Percentiles rank a stretch among this genome's conserved stretches.
These are phyloP conservation scores for Harmothoe impar DNA, from an alignment of 2,888 invertebrate species.

Conservation along the genomic window DNA sequence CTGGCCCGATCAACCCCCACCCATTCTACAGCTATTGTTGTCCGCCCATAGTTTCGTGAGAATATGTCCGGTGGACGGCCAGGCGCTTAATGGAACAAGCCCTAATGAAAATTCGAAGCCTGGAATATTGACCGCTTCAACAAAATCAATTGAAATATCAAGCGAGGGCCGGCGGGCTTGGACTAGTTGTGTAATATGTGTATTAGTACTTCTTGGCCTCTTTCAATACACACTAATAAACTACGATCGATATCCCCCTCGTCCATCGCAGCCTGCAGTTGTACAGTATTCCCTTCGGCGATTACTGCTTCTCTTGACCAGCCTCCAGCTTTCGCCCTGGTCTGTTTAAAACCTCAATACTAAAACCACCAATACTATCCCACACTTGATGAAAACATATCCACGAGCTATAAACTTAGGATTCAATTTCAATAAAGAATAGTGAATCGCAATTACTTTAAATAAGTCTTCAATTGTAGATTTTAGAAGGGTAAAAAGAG, in stretches of 20 bases:
- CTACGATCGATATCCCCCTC: constrained; percentile 25
- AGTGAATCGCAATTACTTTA: too few species aligned
- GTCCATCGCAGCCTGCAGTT: constrained; percentile 34
- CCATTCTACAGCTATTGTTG: constrained; percentile 14
- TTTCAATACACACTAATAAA: constrained; percentile 61
- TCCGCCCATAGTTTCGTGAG: constrained; percentile 35
- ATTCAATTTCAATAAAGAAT: too few species aligned
- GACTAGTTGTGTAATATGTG: constrained; percentile 57
- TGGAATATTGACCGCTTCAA: constrained; percentile 47
- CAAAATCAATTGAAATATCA: constrained; percentile 61
- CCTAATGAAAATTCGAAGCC: constrained; percentile 53
- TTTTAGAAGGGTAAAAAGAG: not conserved
- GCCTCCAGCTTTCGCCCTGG: not conserved
- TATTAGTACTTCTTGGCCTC: constrained; percentile 55
- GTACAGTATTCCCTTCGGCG: constrained; percentile 47
- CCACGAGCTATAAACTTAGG: too few species aligned
- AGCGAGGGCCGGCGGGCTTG: not conserved
- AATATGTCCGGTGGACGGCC: constrained; percentile 41
- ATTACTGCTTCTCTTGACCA: constrained; percentile 45
- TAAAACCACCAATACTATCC: not conserved
- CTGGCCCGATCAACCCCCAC: constrained; percentile 4
- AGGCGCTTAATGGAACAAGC: constrained; percentile 47
- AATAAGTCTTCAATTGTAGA: too few species aligned
- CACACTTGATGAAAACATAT: not conserved
- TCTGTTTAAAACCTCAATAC: constrained; percentile 13